These are phyloP conservation scores for Planiliza haematocheilus DNA, from an alignment of 2,113 vertebrate species.

Conservation along the genomic window DNA sequence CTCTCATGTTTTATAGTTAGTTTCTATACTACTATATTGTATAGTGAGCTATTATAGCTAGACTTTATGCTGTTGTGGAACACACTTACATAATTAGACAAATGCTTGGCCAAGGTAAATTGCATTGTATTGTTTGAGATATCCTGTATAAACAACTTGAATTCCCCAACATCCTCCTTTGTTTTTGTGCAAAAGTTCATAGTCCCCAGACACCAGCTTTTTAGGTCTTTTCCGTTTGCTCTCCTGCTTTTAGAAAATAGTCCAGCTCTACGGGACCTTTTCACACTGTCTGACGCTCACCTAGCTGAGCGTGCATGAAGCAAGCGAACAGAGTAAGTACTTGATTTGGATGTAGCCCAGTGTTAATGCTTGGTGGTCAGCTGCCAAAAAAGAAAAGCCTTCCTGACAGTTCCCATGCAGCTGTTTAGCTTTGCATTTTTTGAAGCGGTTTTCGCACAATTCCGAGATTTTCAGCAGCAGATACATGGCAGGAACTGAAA, in stretches of 20 bases:
- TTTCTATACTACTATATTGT: too few relatives aligned
- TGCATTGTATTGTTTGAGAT: slow-evolving; percentile 24
- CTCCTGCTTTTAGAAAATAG: background rate
- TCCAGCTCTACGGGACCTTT: too few relatives aligned
- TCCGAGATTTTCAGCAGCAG: background rate
- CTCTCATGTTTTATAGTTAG: fast-evolving
- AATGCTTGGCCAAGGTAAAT: slow-evolving; percentile 4
- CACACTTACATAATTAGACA: background rate
- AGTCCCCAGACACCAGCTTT: background rate
- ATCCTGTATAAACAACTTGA: slow-evolving; percentile 39
- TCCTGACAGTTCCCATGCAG: background rate
- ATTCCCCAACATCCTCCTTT: slow-evolving; percentile 27
- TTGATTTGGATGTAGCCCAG: background rate
- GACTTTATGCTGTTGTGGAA: background rate
- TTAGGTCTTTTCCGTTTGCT: background rate
- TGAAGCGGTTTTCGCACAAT: background rate
- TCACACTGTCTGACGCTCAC: too few relatives aligned
- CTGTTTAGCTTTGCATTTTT: background rate
- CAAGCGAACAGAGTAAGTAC: background rate
- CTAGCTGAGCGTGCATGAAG: background rate
- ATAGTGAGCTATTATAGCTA: too few relatives aligned
- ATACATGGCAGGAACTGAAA: background rate
- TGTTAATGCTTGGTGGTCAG: background rate
- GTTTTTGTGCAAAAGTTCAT: background rate
- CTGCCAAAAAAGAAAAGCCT: background rate